Percentiles rank a stretch among this genome's conserved stretches.
These are phyloP conservation scores for Anguilla pacifica DNA, from an alignment of 2,797 vertebrate genomes.

Conservation along the genomic window DNA sequence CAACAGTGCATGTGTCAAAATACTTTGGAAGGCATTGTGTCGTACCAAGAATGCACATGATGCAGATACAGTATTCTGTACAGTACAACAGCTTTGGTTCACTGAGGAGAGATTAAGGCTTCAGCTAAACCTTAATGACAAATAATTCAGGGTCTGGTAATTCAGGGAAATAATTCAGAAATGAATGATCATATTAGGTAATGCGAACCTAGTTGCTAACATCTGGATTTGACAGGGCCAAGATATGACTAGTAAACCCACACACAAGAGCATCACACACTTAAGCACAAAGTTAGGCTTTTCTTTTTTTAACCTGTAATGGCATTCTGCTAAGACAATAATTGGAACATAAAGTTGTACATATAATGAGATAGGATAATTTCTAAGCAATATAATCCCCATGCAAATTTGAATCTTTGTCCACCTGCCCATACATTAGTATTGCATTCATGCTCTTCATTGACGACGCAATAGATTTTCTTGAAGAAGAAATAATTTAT, in stretches of 20 bases:
- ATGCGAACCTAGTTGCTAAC: not conserved
- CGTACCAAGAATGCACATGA: not conserved
- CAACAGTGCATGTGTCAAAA: no score
- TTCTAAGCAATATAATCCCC: not conserved
- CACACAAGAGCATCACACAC: not conserved
- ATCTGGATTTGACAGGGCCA: not conserved
- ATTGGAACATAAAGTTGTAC: not conserved
- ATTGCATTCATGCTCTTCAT: not conserved
- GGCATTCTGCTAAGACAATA: not conserved
- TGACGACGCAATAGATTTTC: not conserved
- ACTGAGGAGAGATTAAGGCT: not conserved
- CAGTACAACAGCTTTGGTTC: not conserved
- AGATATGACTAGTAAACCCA: not conserved
- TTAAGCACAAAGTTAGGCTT: not conserved
- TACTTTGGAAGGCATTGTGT: no score
- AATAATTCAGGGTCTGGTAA: not conserved
- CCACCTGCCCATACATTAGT: not conserved
- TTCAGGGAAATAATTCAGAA: no score
- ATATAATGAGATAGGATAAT: not conserved
- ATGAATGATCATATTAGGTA: no score
- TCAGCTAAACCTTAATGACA: not conserved
- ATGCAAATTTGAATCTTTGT: not conserved
- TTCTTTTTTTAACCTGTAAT: not conserved
- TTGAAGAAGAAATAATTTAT: slow-evolving; percentile 3
- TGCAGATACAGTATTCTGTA: no score